Percentiles rank a stretch among this genome's conserved stretches.
Conservation (phyloP, 2,113 vertebrate genomes). For the Rissa tridactyla region DNA sequence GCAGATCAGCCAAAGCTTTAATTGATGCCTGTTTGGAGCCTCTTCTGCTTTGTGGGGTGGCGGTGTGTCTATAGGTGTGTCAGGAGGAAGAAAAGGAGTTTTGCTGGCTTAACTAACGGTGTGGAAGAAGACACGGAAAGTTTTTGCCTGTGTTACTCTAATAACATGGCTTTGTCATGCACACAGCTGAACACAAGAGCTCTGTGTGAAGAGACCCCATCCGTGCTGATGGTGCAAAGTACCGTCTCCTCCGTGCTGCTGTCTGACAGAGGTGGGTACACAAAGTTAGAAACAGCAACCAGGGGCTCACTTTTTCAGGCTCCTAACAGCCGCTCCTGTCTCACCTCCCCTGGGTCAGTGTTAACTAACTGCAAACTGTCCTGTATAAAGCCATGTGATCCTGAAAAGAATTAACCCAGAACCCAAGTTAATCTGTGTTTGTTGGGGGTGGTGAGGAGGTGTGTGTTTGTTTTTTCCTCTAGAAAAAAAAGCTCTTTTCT, state of each 20-base stretch:
- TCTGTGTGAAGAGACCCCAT: not conserved
- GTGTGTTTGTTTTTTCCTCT: not conserved
- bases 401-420: not conserved
- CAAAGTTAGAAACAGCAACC: not conserved
- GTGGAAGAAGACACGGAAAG: not conserved
- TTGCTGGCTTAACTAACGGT: not conserved
- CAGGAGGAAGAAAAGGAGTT: not conserved
- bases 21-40: not conserved
- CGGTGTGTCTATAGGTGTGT: not conserved
- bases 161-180: not conserved
- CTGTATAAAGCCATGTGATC: not conserved
- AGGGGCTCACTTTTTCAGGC: not conserved
- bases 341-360: not conserved
- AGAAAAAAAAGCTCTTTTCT: not conserved
- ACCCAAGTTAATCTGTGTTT: not conserved
- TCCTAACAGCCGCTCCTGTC: not conserved
- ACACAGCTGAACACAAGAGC: not conserved
- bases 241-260: not conserved
- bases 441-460: not conserved
- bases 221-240: not conserved
- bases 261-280: not conserved
- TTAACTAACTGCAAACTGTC: not conserved
- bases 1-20: not conserved
- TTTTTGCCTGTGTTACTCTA: not conserved
- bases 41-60: no score